Percentiles rank a stretch among this genome's conserved stretches.
Conservation (phyloP, 1,140 invertebrate genomes). For the Choristoneura fumiferana region DNA sequence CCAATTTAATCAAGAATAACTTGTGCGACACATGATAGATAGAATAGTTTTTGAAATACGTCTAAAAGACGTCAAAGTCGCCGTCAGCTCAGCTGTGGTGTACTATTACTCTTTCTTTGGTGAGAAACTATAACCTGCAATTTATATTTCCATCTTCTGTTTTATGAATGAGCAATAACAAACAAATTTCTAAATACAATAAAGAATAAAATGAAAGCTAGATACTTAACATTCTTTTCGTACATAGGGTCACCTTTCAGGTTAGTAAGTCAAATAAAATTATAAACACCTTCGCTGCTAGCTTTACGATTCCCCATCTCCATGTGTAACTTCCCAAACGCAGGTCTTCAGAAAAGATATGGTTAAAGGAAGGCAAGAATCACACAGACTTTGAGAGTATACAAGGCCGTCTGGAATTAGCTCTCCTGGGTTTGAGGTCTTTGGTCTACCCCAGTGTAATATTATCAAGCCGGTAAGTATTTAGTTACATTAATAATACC, state of each 20-base stretch:
- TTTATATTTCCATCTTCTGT: too few relatives aligned
- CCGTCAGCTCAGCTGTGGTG: neutral
- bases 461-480: constrained; percentile 83
- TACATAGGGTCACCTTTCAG: constrained; percentile 82
- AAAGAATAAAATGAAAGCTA: constrained; percentile 64
- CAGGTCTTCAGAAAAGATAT: constrained; percentile 64
- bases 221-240: constrained; percentile 80
- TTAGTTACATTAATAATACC: neutral
- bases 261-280: constrained; percentile 48
- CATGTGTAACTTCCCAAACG: constrained; percentile 2
- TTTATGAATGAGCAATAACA: too few relatives aligned
- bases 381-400: constrained; percentile 79
- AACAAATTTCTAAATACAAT: too few relatives aligned
- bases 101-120: too few relatives aligned
- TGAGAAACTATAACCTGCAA: neutral
- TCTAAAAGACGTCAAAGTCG: neutral
- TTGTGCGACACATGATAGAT: too few relatives aligned
- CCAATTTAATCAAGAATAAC: too few relatives aligned
- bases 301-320: constrained; percentile 12
- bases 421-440: constrained; percentile 71
- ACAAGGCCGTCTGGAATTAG: constrained; percentile 83
- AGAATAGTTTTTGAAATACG: too few relatives aligned
- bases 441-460: constrained; percentile 71
- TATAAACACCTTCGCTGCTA: constrained; percentile 3
- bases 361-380: constrained; percentile 52